Evolutionary conservation across 2,113 vertebrate genomes (phyloP).

Genomic region (Cheirogaleus medius): DNA sequence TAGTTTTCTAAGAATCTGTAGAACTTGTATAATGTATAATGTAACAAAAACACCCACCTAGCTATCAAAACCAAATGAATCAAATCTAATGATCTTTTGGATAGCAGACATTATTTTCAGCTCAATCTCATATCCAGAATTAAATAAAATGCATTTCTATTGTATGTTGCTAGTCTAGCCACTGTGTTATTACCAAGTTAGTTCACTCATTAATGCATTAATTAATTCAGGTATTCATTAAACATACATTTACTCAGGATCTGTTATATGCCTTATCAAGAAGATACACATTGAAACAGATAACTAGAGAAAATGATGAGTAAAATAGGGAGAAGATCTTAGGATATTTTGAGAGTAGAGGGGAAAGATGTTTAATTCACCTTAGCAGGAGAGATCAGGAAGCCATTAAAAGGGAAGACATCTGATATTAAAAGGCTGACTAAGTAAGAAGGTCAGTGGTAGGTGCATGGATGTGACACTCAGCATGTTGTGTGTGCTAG

Average conservation of each 20-base stretch:
- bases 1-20: conserved; percentile 6
- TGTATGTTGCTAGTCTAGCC: neutral
- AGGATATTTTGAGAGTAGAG: neutral
- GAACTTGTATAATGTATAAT: neutral
- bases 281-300: neutral
- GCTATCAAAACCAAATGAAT: neutral
- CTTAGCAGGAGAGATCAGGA: neutral
- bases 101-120: neutral
- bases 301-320: neutral
- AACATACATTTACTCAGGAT: neutral
- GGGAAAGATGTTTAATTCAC: neutral
- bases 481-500: neutral
- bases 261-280: neutral
- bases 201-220: neutral
- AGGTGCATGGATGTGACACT: neutral
- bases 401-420: neutral
- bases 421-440: neutral
- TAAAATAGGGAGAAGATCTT: neutral
- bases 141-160: conserved; percentile 16
- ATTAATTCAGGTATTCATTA: neutral
- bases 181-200: neutral
- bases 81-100: neutral
- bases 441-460: neutral
- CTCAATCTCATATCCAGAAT: neutral
- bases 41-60: neutral